Evolutionary conservation across 1,140 invertebrate genomes (phyloP).

Genomic region (Drosophila paulistorum): DNA sequence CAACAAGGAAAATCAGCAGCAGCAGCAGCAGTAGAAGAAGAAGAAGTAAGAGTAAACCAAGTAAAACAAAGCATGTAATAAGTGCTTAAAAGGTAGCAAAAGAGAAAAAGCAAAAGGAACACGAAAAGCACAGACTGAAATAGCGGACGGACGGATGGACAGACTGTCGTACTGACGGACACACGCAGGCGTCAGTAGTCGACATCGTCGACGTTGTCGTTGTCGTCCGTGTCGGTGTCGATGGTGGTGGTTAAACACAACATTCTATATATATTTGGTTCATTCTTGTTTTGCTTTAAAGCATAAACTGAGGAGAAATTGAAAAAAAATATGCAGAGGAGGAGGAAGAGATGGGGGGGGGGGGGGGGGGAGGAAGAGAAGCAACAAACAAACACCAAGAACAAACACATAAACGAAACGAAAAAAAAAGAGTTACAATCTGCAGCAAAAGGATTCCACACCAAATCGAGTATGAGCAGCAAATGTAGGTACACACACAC

Average conservation of each 20-base stretch:
- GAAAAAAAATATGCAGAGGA: neutral
- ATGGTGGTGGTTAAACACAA: constrained; percentile 14
- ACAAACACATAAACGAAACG: constrained; percentile 9
- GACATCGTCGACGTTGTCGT: neutral
- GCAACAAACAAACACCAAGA: neutral
- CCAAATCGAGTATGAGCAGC: neutral
- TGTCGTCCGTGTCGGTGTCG: neutral
- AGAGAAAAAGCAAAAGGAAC: neutral
- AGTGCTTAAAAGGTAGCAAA: constrained; percentile 58
- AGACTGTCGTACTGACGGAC: neutral
- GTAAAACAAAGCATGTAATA: constrained; percentile 64
- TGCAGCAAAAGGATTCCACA: neutral
- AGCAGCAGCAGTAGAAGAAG: neutral
- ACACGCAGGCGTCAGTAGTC: constrained; percentile 18
- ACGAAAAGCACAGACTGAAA: neutral
- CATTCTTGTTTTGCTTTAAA: constrained; percentile 13
- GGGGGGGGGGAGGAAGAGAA: neutral
- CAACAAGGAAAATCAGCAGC: constrained; percentile 30
- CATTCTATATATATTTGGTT: neutral
- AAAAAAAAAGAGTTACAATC: constrained; percentile 14
- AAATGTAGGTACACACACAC: neutral
- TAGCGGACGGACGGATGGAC: neutral
- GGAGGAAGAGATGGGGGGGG: neutral
- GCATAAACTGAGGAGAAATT: constrained; percentile 13
- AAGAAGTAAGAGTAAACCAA: neutral